These are phyloP conservation scores for Triplophysa tibetana DNA, from an alignment of 2,113 vertebrate species.

Conservation along the genomic window DNA sequence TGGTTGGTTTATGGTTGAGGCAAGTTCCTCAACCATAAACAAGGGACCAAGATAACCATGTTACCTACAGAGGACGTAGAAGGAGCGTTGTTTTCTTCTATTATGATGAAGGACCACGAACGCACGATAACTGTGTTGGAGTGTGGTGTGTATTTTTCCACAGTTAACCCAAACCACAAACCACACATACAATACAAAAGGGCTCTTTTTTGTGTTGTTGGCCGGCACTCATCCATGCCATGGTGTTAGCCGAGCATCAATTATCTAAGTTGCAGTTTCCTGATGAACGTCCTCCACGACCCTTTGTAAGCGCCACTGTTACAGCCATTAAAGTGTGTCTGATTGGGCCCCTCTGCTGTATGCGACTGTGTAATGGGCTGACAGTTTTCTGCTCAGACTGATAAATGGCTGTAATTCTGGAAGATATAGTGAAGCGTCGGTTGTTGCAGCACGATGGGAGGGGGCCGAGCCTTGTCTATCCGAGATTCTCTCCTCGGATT, in stretches of 20 bases:
- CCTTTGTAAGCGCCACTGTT: conserved; percentile 61
- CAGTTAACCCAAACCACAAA: conserved; percentile 66
- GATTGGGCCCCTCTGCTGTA: conserved; percentile 36
- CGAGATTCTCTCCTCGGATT: background rate
- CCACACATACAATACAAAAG: conserved; percentile 53
- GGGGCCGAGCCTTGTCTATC: background rate
- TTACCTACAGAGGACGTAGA: background rate
- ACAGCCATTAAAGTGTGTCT: conserved; percentile 61
- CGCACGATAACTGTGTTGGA: conserved; percentile 6
- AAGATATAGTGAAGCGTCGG: conserved; percentile 51
- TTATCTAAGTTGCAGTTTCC: conserved; percentile 62
- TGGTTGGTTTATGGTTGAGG: no score
- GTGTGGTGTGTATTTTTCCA: conserved; percentile 47
- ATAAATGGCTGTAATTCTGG: conserved; percentile 54
- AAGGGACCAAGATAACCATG: conserved; percentile 22
- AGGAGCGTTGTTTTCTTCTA: background rate
- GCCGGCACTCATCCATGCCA: conserved; percentile 55
- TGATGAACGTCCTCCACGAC: conserved; percentile 64
- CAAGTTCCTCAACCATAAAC: background rate
- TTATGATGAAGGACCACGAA: conserved; percentile 20
- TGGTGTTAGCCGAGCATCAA: conserved; percentile 60
- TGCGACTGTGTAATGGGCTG: conserved; percentile 32
- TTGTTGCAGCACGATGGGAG: background rate
- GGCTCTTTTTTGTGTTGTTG: conserved; percentile 58
- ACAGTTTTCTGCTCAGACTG: conserved; percentile 53